A percentile compares a stretch with the other conserved stretches of the same genome.
phyloP scores from a whole-genome alignment of 1,140 invertebrate genomes.

The Drosophila ficusphila region DNA sequence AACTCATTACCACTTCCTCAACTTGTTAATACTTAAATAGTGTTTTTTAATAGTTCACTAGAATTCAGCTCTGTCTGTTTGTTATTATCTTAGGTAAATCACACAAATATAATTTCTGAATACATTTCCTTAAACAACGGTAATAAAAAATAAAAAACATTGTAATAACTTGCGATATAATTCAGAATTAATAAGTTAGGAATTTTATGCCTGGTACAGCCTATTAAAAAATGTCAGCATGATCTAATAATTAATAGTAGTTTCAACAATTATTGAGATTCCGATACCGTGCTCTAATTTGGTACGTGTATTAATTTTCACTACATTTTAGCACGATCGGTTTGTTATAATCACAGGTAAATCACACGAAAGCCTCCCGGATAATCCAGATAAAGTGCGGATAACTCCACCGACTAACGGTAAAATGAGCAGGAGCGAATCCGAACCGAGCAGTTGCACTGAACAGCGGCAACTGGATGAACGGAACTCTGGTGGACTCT shows the following conservation, averaged over 20 bases:
- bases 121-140: too few species aligned
- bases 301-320: not conserved
- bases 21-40: too few species aligned
- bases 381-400: not conserved
- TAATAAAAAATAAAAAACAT: too few species aligned
- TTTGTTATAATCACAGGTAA: not conserved
- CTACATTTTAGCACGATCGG: not conserved
- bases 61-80: too few species aligned
- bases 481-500: slow-evolving; percentile 7
- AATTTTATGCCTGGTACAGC: not conserved
- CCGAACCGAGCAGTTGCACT: slow-evolving; percentile 43
- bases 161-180: not conserved
- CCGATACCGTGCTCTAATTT: slow-evolving; percentile 1
- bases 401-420: slow-evolving; percentile 1
- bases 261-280: not conserved
- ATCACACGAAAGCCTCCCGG: not conserved
- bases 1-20: too few species aligned
- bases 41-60: too few species aligned
- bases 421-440: slow-evolving; percentile 28
- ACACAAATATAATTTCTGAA: too few species aligned
- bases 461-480: slow-evolving; percentile 59
- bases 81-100: too few species aligned
- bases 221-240: not conserved
- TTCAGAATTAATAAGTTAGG: not conserved
- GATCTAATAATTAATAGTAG: not conserved